These are phyloP conservation scores for Euschistus heros DNA, from an alignment of 1,140 invertebrate species.

Conservation along the genomic window DNA sequence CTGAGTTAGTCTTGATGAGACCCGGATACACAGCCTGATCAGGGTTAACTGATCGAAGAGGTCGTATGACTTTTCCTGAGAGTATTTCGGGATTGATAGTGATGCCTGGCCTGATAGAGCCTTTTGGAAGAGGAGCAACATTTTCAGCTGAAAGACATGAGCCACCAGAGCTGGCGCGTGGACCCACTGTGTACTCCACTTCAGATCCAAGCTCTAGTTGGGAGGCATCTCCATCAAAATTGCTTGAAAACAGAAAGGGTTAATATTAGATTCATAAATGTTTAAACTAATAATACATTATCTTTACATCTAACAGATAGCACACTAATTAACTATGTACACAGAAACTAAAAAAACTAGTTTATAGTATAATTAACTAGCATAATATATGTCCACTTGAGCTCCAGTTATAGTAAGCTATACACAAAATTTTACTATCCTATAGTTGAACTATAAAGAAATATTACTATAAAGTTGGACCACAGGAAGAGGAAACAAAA, in stretches of 20 bases:
- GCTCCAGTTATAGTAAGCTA: too few species aligned
- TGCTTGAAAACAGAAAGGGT: slow-evolving; percentile 46
- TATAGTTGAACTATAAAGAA: too few species aligned
- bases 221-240: slow-evolving; percentile 68
- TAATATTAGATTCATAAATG: not conserved
- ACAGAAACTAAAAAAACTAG: too few species aligned
- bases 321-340: too few species aligned
- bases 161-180: slow-evolving; percentile 54
- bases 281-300: not conserved
- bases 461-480: too few species aligned
- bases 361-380: too few species aligned
- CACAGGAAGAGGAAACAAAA: too few species aligned
- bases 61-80: slow-evolving; percentile 71
- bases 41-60: slow-evolving; percentile 82
- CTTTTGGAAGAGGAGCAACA: slow-evolving; percentile 67
- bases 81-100: slow-evolving; percentile 53
- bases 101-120: slow-evolving; percentile 57
- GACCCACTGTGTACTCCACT: slow-evolving; percentile 81
- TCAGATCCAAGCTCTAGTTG: slow-evolving; percentile 80
- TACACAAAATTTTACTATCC: too few species aligned
- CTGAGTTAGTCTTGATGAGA: slow-evolving; percentile 50
- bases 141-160: slow-evolving; percentile 84
- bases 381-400: too few species aligned
- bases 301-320: too few species aligned
- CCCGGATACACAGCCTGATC: slow-evolving; percentile 87